Conservation (phyloP, 2,797 vertebrate species). For the Pteronotus mesoamericanus region DNA sequence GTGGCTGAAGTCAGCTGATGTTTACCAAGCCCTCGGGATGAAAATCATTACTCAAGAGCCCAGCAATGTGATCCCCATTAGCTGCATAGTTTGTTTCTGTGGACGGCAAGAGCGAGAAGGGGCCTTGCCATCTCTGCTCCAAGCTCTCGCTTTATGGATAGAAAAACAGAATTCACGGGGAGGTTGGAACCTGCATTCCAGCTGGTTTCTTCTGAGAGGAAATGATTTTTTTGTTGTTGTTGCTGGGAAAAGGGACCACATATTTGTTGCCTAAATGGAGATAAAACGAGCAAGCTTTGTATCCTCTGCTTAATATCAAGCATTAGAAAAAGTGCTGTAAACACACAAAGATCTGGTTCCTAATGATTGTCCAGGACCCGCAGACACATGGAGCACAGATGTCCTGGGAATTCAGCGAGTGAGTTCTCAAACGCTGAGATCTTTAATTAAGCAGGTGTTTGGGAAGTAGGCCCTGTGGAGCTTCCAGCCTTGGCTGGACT, state of each 20-base stretch:
- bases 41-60: conserved; percentile 47
- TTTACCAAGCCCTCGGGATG: conserved; percentile 50
- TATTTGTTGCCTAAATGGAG: conserved; percentile 37
- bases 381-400: conserved; percentile 82
- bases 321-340: not conserved
- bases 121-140: not conserved
- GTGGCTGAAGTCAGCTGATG: conserved; percentile 15
- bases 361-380: conserved; percentile 23
- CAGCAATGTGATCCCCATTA: conserved; percentile 35
- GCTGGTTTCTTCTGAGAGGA: conserved; percentile 15
- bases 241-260: not conserved
- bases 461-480: conserved; percentile 79
- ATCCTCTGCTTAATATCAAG: not conserved
- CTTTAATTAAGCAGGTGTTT: conserved; percentile 89
- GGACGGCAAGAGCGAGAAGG: not conserved
- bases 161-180: not conserved
- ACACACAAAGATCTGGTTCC: not conserved
- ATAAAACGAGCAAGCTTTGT: not conserved
- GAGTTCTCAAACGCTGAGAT: conserved; percentile 71
- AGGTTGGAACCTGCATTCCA: not conserved
- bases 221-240: not conserved
- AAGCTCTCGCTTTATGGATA: not conserved
- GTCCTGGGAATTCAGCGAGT: conserved; percentile 65
- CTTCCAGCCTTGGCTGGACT: conserved; percentile 74
- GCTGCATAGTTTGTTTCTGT: not conserved